These are phyloP conservation scores for Leucopsar rothschildi DNA, from an alignment of 2,113 vertebrate species.

Conservation along the genomic window DNA sequence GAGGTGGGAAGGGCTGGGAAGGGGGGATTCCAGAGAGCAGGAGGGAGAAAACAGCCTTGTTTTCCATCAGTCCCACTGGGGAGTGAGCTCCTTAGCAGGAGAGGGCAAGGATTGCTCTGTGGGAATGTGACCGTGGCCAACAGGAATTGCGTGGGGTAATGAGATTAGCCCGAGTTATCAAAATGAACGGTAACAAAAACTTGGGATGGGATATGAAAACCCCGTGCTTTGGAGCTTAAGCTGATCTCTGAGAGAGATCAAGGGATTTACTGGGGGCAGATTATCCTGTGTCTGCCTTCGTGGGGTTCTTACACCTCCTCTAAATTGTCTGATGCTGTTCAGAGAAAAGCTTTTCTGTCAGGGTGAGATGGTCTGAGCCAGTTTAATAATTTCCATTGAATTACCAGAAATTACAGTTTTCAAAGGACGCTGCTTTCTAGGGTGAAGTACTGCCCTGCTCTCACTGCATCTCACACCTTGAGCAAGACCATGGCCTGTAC, in stretches of 20 bases:
- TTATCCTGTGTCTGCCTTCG: conserved; percentile 47
- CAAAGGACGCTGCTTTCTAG: conserved; percentile 19
- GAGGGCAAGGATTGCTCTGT: conserved; percentile 27
- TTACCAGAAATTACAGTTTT: conserved; percentile 59
- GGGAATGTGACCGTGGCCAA: background rate
- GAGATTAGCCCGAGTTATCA: conserved; percentile 34
- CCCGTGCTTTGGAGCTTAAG: conserved; percentile 49
- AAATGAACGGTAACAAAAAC: conserved; percentile 24
- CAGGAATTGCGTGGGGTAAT: conserved; percentile 8
- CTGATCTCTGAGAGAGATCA: conserved; percentile 62
- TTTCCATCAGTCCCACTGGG: background rate
- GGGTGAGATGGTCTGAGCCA: conserved; percentile 28
- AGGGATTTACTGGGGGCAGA: conserved; percentile 59
- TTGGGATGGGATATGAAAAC: conserved; percentile 45
- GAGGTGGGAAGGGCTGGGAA: background rate
- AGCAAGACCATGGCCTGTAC: background rate
- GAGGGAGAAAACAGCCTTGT: background rate
- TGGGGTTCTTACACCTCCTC: conserved; percentile 60
- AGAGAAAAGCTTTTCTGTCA: conserved; percentile 52
- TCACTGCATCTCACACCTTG: background rate
- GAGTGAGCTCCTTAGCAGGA: background rate
- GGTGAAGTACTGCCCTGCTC: conserved; percentile 16
- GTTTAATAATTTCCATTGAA: conserved; percentile 51
- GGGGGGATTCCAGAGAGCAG: background rate
- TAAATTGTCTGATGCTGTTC: conserved; percentile 49